phyloP scores from a whole-genome alignment of 1,140 invertebrate genomes.

The Saccostrea cuccullata region DNA sequence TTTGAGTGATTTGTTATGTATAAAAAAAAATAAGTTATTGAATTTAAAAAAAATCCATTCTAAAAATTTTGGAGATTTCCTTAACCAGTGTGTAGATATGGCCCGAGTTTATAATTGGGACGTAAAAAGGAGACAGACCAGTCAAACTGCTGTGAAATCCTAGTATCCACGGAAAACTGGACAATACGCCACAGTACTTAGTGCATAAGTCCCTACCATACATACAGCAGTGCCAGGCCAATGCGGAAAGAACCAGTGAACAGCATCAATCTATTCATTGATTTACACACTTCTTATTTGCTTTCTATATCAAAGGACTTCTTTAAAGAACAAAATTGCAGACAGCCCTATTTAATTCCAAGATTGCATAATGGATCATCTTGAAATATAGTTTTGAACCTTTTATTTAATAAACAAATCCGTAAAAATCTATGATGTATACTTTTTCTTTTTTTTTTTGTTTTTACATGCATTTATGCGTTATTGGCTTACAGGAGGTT shows the following conservation, averaged over 20 bases:
- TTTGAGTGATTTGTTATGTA: no score
- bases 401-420: slow-evolving; percentile 6
- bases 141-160: slow-evolving; percentile 1
- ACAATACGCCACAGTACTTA: neutral
- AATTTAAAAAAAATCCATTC: no score
- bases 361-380: neutral
- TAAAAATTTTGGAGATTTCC: no score
- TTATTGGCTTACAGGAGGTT: neutral
- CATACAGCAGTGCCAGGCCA: neutral
- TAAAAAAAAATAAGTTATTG: no score
- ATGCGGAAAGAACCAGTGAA: neutral
- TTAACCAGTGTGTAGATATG: slow-evolving; percentile 82
- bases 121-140: slow-evolving; percentile 85
- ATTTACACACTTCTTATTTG: neutral
- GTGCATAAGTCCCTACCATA: neutral
- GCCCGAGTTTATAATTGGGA: slow-evolving; percentile 97
- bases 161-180: slow-evolving; percentile 23
- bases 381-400: neutral
- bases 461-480: neutral
- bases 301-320: neutral
- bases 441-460: neutral
- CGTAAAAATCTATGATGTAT: neutral
- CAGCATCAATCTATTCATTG: neutral
- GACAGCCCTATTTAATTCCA: neutral
- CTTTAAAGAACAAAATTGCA: neutral